These are phyloP conservation scores for Leptopilina myrica DNA, from an alignment of 2,888 invertebrate species.

Conservation along the genomic window DNA sequence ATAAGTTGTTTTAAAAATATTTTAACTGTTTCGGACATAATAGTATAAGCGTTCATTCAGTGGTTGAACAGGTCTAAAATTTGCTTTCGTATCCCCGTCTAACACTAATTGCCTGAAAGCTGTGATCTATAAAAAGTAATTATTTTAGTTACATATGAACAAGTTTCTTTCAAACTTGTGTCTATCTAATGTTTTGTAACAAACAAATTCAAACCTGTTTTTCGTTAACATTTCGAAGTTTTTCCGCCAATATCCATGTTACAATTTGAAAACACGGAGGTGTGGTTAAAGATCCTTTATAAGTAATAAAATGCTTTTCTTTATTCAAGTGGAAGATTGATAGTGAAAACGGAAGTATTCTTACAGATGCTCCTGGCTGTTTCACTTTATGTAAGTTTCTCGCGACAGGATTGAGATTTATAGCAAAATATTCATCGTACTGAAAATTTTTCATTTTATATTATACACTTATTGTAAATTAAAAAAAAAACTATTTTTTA, in stretches of 20 bases:
- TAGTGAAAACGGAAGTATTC: background rate
- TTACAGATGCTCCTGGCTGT: background rate
- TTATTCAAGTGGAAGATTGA: background rate
- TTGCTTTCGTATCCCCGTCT: conserved; percentile 35
- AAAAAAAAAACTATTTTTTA: too few species aligned
- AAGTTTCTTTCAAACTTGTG: background rate
- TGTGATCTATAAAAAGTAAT: conserved; percentile 44
- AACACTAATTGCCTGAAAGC: conserved; percentile 47
- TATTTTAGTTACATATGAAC: background rate
- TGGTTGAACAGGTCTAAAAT: conserved; percentile 49
- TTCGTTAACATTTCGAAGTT: background rate
- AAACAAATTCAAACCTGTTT: background rate
- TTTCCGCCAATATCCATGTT: background rate
- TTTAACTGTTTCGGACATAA: background rate
- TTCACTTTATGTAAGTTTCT: background rate
- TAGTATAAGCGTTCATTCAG: conserved; percentile 42
- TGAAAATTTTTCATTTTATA: background rate
- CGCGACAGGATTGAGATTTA: background rate
- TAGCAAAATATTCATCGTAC: background rate
- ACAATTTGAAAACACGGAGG: conserved; percentile 8
- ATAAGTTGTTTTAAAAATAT: background rate
- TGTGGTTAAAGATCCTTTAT: conserved; percentile 16
- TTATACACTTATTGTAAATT: too few species aligned
- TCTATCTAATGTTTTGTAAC: background rate
- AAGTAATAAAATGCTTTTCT: background rate